Evolutionary conservation across 2,797 vertebrate genomes (phyloP).

Genomic region (Ispidina lecontei): DNA sequence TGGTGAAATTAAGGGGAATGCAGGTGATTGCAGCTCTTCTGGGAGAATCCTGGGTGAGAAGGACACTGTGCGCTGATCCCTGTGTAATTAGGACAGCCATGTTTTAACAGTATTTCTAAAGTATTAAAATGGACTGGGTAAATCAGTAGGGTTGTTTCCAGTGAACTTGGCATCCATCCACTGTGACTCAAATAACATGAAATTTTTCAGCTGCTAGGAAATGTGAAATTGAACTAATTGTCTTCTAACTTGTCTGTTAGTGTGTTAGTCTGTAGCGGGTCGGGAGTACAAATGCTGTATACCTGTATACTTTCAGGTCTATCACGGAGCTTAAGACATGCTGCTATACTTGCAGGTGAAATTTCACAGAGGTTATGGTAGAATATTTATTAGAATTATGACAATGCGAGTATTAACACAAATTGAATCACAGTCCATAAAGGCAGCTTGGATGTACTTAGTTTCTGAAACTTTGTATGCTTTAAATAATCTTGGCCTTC

Average conservation of each 20-base stretch:
- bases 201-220: conserved; percentile 89
- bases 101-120: conserved; percentile 89
- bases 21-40: conserved; percentile 86
- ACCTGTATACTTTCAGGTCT: conserved; percentile 15
- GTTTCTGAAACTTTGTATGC: neutral
- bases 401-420: neutral
- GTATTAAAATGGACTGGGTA: conserved; percentile 85
- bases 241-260: conserved; percentile 83
- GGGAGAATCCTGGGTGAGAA: conserved; percentile 86
- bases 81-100: conserved; percentile 88
- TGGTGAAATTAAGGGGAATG: conserved; percentile 84
- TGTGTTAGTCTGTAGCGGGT: conserved; percentile 73
- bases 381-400: neutral
- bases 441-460: neutral
- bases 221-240: conserved; percentile 91
- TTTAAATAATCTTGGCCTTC: neutral
- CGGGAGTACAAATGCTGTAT: conserved; percentile 22
- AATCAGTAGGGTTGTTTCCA: conserved; percentile 82
- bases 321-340: neutral
- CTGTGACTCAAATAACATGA: conserved; percentile 87
- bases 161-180: conserved; percentile 87
- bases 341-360: neutral
- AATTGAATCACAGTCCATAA: neutral
- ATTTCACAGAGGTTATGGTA: neutral
- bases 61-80: conserved; percentile 84